A percentile compares a stretch with the other conserved stretches of the same genome.
phyloP scores from a whole-genome alignment of 2,888 invertebrate species.

The Prosapia bicincta region DNA sequence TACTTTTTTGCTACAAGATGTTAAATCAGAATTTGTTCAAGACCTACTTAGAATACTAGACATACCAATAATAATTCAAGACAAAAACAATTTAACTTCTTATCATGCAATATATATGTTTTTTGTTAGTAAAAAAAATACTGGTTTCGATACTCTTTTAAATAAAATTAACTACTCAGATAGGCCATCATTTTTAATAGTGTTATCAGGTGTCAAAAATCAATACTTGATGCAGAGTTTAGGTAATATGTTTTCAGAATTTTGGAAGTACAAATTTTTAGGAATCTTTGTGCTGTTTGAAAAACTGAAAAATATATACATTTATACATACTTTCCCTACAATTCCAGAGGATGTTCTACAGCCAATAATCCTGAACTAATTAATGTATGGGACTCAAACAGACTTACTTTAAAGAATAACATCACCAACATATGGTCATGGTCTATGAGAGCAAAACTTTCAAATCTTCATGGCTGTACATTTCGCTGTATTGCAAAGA shows the following conservation, averaged over 20 bases:
- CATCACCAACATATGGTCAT: not conserved
- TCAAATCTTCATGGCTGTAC: conserved; percentile 6
- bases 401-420: not conserved
- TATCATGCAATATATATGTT: not conserved
- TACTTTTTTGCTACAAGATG: not conserved
- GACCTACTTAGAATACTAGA: not conserved
- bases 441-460: not conserved
- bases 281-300: not conserved
- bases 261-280: conserved; percentile 1
- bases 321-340: conserved; percentile 16
- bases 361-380: not conserved
- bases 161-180: not conserved
- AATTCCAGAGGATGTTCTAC: not conserved
- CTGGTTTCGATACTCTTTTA: not conserved
- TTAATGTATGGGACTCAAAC: conserved; percentile 4
- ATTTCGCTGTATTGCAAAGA: conserved; percentile 9
- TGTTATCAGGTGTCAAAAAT: not conserved
- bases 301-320: not conserved
- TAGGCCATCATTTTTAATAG: not conserved
- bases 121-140: not conserved
- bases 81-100: not conserved
- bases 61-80: not conserved
- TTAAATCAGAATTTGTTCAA: not conserved
- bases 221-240: not conserved
- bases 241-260: not conserved